Evolutionary conservation across 2,113 vertebrate species (phyloP).

Genomic region (Arothron firmamentum): DNA sequence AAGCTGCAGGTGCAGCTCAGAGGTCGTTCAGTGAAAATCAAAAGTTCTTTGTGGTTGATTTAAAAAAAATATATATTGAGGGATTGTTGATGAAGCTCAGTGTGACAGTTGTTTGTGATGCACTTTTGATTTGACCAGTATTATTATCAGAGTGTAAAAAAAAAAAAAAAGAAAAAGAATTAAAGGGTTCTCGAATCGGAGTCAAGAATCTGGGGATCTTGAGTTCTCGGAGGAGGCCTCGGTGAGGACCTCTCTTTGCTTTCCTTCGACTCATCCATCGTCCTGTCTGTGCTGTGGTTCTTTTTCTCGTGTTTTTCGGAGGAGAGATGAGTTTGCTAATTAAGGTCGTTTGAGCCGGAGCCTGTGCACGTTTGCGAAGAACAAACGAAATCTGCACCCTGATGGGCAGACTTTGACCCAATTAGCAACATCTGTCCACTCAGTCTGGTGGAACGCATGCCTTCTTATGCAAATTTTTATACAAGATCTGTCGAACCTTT

Average conservation of each 20-base stretch:
- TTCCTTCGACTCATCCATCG: slow-evolving; percentile 17
- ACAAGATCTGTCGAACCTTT: slow-evolving; percentile 61
- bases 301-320: slow-evolving; percentile 22
- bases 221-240: neutral
- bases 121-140: slow-evolving; percentile 70
- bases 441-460: slow-evolving; percentile 55
- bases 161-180: neutral
- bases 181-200: neutral
- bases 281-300: slow-evolving; percentile 22
- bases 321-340: slow-evolving; percentile 38
- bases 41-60: neutral
- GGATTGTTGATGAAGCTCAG: slow-evolving; percentile 12
- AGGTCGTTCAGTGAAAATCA: slow-evolving; percentile 12
- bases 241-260: slow-evolving; percentile 2
- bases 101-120: slow-evolving; percentile 42
- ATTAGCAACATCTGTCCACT: slow-evolving; percentile 40
- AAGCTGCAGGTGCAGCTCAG: slow-evolving; percentile 16
- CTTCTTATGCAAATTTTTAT: slow-evolving; percentile 79
- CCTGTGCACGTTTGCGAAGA: slow-evolving; percentile 39
- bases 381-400: slow-evolving; percentile 45
- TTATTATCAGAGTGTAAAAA: slow-evolving; percentile 38
- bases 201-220: neutral
- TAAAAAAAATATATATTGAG: slow-evolving; percentile 4
- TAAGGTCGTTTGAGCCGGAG: slow-evolving; percentile 47
- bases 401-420: slow-evolving; percentile 27